Base-by-base conservation (phyloP, 1,140 invertebrate genomes). In the Pantala flavescens region DNA sequence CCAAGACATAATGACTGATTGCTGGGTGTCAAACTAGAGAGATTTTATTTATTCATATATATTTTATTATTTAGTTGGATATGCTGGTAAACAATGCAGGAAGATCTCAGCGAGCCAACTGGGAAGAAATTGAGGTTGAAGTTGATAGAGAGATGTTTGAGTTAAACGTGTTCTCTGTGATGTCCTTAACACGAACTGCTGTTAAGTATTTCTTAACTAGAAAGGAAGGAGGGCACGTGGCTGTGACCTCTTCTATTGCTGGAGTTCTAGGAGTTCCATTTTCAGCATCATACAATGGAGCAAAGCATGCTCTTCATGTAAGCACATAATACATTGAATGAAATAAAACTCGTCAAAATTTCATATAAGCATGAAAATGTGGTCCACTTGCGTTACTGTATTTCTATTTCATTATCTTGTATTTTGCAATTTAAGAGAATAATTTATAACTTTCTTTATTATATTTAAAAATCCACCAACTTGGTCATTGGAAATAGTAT, bases 291-390 rank as follows among this genome's bases (percentile, higher is more conserved):
- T 96, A 96, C 80, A 90, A 88, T 73, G 93, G 85, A 11, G 85
- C 90, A 0, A 96, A 96, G 82, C 89, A 92, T 83, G 92, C 93
- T 0, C 78, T 96, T 70, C 91, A 95, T 79, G 93, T 93, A 84
- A 83, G 49, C 12, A 36, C 9, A 36, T 36, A 5, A 2, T 36
- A 2, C 28, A 2, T 5, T 36, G 28, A 36, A 36, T 36, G 2
- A 36, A 36, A 36, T 36, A 36, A 36, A 9, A 5, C 28, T n/a
- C 2, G 28, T 36, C 9, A 36, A 36, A 36, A 9, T 36, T 36
- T 36, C 9, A n/a, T 36, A 36, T 5, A 36, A 36, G 9, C 28
- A 36, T 36, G 2, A 36, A 36, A 9, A 9, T 36, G 2, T 36
- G 3, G 2, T 2, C 28, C 28, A 36, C 28, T 36, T 36, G n/a